Evolutionary conservation across 2,113 vertebrate genomes (phyloP).

Genomic region (Ictalurus furcatus): DNA sequence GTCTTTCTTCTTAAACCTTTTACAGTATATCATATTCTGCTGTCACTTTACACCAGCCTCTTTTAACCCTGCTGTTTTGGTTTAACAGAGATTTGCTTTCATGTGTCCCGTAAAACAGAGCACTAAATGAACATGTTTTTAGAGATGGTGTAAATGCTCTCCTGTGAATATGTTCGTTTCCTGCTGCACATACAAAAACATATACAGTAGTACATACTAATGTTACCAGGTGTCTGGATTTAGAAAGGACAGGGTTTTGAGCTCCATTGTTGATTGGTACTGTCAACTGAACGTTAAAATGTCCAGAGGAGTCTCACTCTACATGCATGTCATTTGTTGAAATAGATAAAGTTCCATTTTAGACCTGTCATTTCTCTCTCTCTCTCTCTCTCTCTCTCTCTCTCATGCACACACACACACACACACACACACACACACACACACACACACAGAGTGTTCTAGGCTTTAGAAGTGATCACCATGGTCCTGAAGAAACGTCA

Average conservation of each 20-base stretch:
- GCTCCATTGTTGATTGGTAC: background rate
- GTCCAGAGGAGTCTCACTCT: background rate
- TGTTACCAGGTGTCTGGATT: background rate
- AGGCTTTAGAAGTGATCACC: too few species aligned
- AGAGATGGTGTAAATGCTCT: background rate
- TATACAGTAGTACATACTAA: background rate
- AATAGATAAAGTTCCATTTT: background rate
- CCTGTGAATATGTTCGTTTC: background rate
- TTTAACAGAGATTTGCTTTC: background rate
- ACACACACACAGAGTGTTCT: background rate
- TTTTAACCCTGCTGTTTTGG: background rate
- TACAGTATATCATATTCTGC: background rate
- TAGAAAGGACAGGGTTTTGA: background rate
- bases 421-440: background rate
- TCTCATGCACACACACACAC: background rate
- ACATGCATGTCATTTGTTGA: background rate
- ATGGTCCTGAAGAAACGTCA: too few species aligned
- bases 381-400: background rate
- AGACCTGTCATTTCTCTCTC: background rate
- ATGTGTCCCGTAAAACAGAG: background rate
- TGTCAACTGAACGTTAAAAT: background rate
- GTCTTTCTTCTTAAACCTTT: background rate
- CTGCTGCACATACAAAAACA: constrained; percentile 5
- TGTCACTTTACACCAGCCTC: background rate
- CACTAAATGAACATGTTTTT: background rate